Evolutionary conservation across 2,888 invertebrate genomes (phyloP), one percentile per base, ranked within the genome.

Genomic region (Mesoligia furuncula): DNA sequence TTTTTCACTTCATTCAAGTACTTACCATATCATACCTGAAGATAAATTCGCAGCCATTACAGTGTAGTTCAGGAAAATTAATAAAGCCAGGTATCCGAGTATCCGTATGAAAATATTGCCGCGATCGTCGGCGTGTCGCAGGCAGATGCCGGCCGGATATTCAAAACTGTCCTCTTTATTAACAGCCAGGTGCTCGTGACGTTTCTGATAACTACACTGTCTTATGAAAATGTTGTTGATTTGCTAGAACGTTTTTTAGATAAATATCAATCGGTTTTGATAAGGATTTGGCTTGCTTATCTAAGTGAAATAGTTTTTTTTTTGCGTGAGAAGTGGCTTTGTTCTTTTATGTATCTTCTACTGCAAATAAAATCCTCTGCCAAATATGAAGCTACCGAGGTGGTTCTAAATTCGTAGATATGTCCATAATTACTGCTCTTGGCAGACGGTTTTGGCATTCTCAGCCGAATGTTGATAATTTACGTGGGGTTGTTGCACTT

Each of bases 101-200:
- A 74, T 80, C 74, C 36, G 36, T 80, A 80, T 80, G 80, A 89
- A 89, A 88, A 84, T 85, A 85, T 81, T 77, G 80, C 62, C 66
- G 59, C 59, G 73, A 68, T 80, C 81, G 75, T 73, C 81, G 59
- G n/a, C 77, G 79, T 80, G 90, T 90, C 91, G 79, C 79, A 81
- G 78, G 83, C 90, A 91, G 90, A 87, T 90, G 91, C 75, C 73
- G 82, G 75, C 67, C 89, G 90, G 89, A 90, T 91, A 91, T 91
- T 90, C 91, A 89, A 90, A 91, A 88, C 89, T 90, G 91, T 89
- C 87, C 86, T 73, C 81, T 88, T 89, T 91, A 90, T 90, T 91
- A 91, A 88, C 85, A 80, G 76, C 81, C 91, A 91, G 90, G 91
- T 92, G 92, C 77, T 64, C 59, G 82, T 85, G 91, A 91, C 89